These are phyloP conservation scores for Pimephales promelas DNA, from an alignment of 2,113 vertebrate genomes.

Conservation along the genomic window DNA sequence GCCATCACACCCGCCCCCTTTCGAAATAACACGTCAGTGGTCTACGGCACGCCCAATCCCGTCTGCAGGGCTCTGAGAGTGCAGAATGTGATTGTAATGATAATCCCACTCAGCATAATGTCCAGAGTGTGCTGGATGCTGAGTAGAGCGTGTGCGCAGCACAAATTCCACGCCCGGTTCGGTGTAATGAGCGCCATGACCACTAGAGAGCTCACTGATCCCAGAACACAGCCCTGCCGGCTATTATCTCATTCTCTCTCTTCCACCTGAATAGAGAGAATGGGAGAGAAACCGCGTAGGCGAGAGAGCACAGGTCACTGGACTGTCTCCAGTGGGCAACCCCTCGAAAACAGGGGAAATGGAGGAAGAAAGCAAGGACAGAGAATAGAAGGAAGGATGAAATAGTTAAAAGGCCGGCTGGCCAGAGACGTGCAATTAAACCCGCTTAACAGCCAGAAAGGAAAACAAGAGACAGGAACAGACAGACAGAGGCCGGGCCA, in stretches of 20 bases:
- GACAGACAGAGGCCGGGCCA: conserved; percentile 23
- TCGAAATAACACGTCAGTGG: conserved; percentile 21
- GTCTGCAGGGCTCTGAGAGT: conserved; percentile 17
- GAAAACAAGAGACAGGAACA: conserved; percentile 12
- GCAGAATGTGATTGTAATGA: conserved; percentile 30
- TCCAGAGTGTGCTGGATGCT: neutral
- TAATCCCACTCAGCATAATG: conserved; percentile 43
- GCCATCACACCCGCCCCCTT: neutral
- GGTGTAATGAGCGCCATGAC: neutral
- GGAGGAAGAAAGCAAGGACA: conserved; percentile 46
- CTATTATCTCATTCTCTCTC: no score
- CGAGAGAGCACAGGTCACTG: neutral
- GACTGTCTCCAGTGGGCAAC: conserved; percentile 19
- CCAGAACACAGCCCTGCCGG: conserved; percentile 35
- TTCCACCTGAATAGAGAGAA: conserved; percentile 47
- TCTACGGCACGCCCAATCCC: neutral
- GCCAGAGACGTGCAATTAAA: conserved; percentile 43
- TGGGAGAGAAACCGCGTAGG: neutral
- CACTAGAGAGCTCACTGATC: conserved; percentile 58
- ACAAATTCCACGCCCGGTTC: neutral
- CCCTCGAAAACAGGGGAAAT: conserved; percentile 38
- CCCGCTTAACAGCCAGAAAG: conserved; percentile 25
- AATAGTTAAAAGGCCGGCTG: conserved; percentile 22
- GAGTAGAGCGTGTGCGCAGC: neutral
- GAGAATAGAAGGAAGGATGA: conserved; percentile 40